Evolutionary conservation across 2,888 invertebrate species (phyloP).

Genomic region (Apomyelois bistriatella): DNA sequence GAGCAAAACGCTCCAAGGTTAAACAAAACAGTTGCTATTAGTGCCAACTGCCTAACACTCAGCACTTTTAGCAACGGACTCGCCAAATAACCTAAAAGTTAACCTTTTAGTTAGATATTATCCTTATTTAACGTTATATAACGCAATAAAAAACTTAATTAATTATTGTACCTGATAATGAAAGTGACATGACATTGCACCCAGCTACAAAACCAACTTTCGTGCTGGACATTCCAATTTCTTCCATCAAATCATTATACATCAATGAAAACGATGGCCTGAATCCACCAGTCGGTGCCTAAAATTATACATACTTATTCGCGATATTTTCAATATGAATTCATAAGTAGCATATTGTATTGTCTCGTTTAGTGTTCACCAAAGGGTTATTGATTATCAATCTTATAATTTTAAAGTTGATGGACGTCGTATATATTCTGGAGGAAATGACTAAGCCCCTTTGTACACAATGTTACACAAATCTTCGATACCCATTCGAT

Average conservation of each 20-base stretch:
- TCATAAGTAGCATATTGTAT: too few species aligned
- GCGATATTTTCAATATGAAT: too few species aligned
- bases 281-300: constrained; percentile 7
- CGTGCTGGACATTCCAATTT: constrained; percentile 4
- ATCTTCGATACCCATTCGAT: too few species aligned
- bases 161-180: background rate
- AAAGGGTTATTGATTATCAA: too few species aligned
- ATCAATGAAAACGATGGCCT: background rate
- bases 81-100: background rate
- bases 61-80: background rate
- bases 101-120: too few species aligned
- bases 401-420: too few species aligned
- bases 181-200: background rate
- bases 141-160: background rate
- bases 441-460: too few species aligned
- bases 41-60: constrained; percentile 1
- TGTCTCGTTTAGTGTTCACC: too few species aligned
- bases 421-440: too few species aligned
- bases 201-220: background rate
- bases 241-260: constrained; percentile 7
- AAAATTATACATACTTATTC: too few species aligned
- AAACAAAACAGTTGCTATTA: background rate
- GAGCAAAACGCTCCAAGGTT: background rate
- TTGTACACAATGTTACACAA: too few species aligned
- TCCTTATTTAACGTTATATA: too few species aligned